phyloP scores from a whole-genome alignment of 2,797 vertebrate species.

The Natrix natrix region DNA sequence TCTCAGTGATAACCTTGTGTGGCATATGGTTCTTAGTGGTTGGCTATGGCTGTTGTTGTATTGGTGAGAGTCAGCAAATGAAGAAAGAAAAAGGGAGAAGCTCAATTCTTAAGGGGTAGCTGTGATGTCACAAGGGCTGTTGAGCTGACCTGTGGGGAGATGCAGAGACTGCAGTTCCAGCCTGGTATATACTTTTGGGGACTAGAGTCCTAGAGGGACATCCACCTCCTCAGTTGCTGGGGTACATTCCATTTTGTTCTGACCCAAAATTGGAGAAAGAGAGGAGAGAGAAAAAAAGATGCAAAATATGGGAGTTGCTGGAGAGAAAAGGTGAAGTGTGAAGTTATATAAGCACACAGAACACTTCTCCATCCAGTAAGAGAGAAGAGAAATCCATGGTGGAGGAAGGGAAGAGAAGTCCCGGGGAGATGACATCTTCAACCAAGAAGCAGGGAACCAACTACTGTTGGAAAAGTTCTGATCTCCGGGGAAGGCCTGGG shows the following conservation, averaged over 20 bases:
- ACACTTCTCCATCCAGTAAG: not conserved
- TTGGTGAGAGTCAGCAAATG: not conserved
- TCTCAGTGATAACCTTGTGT: not conserved
- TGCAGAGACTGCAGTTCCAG: not conserved
- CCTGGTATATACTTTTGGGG: not conserved
- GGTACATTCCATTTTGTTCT: not conserved
- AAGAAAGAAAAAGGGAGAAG: not conserved
- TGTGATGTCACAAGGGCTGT: not conserved
- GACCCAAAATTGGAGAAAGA: not conserved
- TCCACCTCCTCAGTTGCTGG: not conserved
- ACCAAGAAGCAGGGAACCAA: not conserved
- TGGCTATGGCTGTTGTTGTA: not conserved
- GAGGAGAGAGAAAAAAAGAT: not conserved
- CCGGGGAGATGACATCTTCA: not conserved
- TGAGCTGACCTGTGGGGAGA: not conserved
- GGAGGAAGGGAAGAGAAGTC: not conserved
- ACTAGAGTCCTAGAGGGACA: not conserved
- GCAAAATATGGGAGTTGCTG: not conserved
- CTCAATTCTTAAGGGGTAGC: not conserved
- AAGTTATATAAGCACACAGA: not conserved
- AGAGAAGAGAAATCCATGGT: not conserved
- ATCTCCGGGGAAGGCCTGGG: not conserved
- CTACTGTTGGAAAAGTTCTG: not conserved
- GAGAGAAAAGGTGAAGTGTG: not conserved
- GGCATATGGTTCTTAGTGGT: not conserved